Conservation (phyloP, 2,888 invertebrate species). For the Caradrina clavipalpis region DNA sequence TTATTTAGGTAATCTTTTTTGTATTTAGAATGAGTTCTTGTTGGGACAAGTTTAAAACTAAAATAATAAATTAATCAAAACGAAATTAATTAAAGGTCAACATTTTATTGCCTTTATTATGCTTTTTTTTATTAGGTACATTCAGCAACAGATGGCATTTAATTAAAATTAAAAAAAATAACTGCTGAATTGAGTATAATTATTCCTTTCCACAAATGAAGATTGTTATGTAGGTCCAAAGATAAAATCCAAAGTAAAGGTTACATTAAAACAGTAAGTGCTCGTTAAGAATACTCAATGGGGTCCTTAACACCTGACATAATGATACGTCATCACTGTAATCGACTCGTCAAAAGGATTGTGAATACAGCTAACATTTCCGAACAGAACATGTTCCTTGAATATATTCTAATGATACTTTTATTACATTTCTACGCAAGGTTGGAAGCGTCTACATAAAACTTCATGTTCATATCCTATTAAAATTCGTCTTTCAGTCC, state of each 20-base stretch:
- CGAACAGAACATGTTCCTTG: neutral
- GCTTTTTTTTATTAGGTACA: constrained; percentile 9
- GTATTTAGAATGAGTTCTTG: neutral
- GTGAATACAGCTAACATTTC: constrained; percentile 8
- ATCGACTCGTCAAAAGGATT: neutral
- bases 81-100: constrained; percentile 5
- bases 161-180: constrained; percentile 11
- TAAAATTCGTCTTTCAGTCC: constrained; percentile 58
- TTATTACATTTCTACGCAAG: constrained; percentile 26
- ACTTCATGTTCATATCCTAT: constrained; percentile 32
- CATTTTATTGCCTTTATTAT: constrained; percentile 16
- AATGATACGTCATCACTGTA: constrained; percentile 29
- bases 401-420: constrained; percentile 12
- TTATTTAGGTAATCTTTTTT: constrained; percentile 3
- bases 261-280: constrained; percentile 33
- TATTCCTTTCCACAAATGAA: constrained; percentile 6
- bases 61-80: neutral
- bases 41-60: neutral
- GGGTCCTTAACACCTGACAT: constrained; percentile 18
- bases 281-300: constrained; percentile 37
- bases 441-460: constrained; percentile 38
- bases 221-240: constrained; percentile 27
- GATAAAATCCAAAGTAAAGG: constrained; percentile 32
- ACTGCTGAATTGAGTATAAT: constrained; percentile 1
- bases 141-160: neutral